Base-by-base conservation (phyloP, 2,797 vertebrate genomes). In the Microctenopoma stevenorrisi region DNA sequence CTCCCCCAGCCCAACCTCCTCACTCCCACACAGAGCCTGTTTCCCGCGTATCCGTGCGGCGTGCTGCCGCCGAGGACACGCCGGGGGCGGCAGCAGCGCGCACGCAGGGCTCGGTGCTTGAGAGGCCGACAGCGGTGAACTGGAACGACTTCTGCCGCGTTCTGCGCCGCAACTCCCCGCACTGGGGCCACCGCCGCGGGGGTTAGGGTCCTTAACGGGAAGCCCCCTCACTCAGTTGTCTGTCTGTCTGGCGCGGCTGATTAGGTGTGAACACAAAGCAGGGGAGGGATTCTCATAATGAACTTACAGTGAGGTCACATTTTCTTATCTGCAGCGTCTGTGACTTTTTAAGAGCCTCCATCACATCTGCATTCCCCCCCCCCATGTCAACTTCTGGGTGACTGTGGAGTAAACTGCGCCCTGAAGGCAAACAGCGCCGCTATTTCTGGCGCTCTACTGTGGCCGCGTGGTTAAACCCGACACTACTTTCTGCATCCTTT, bases 81-180 rank as follows among this genome's bases (percentile, higher is more conserved):
- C 92, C 89, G 87, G 86, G 68, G 91, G 89, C 93, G 93, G 94
- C 88, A 77, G 88, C 76, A 69, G 66, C 55, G 30, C 72, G 72
- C 91, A 94, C 90, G 86, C 91, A 22, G 89, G 84, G 35, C 89
- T 78, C 93, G 93, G 90, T 91, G 94, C 92, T 93, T 76, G 79
- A 43, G 75, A 94, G 94, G 93, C 93, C 93, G 86, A 79, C 70
- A 57, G 80, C 68, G 56, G 35, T 82, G 77, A 89, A 87, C 75
- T 81, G 72, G 69, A 78, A 76, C 77, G 55, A 86, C 86, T 84
- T 59, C 43, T 55, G 58, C 80, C 54, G 30, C 60, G 28, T 33
- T 33, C 30, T 71, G 22, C 22, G 22, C 44, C 16, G 69, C 59
- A 58, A 70, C 67, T 82, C 84, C 84, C 83, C 76, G 59, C 86